Base-by-base conservation (phyloP, 2,113 vertebrate genomes). In the Illadopsis cleaveri region DNA sequence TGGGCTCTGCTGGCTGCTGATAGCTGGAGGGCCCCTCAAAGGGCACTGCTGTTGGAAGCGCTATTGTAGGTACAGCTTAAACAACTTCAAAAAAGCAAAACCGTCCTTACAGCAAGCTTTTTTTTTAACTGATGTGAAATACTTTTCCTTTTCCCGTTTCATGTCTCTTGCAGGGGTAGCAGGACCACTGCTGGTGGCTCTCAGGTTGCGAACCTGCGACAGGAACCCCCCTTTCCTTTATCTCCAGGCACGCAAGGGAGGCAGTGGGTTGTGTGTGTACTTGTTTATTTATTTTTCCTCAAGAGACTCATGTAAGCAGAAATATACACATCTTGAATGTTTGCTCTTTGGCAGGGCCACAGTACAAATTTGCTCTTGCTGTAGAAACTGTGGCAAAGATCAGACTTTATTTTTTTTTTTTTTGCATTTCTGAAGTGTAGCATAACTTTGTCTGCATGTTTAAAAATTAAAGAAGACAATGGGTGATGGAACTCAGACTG, bases 201-300 rank as follows among this genome's bases (percentile, higher is more conserved):
- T 93, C 73, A 47, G n/a, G 78, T 80, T 91, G 70, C 93, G 62
- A 42, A 94, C 75, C 75, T 91, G 93, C 5, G 37, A 38, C 79
- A 88, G 79, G 85, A 94, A 90, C 44, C 48, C 6, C 6, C 0
- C 8, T 83, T 83, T 83, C 33, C 54, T 94, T 91, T 94, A 47
- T 88, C 53, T 75, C 30, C 14, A 9, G 45, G 60, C 50, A 12
- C 0, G 0, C 14, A 16, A n/a, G 37, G 50, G 24, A 5, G 5
- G 4, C 30, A 23, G 5, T 12, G 68, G 12, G 12, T 10, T 53
- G 31, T 61, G 56, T 17, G 9, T 38, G 5, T 28, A 24, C 21
- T 30, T 47, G 16, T 11, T 76, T 91, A 50, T 33, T 77, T 60
- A 44, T 90, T 82, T 87, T 57, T 44, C 19, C 1, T 15, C 23